Base-by-base conservation (phyloP, 2,113 vertebrate species). In the Pica pica region DNA sequence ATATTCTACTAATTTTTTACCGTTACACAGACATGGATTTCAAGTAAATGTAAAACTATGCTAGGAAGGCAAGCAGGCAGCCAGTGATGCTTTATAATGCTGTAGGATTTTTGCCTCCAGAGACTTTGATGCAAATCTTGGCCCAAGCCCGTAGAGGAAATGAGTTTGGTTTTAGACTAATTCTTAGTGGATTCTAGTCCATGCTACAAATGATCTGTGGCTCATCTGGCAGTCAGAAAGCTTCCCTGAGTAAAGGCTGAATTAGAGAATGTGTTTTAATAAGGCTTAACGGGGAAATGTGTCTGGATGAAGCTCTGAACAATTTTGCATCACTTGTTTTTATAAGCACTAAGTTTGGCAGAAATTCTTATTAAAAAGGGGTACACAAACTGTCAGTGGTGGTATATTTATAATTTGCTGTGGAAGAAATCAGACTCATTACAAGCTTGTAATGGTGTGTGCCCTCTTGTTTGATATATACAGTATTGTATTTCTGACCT, bases 101-200 rank as follows among this genome's bases (percentile, higher is more conserved):
- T 83, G 71, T 46, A 52, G 79, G 42, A 42, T 35, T 85, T 89
- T 88, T 90, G 52, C 71, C 73, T 86, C 71, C 24, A 18, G 76
- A 95, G 92, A 68, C 37, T 52, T 92, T 24, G 22, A 69, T 96
- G 84, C 73, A 87, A 59, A 92, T 86, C 87, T 95, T 96, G 85
- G 75, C 60, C 60, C 53, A 81, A 64, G 56, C n/a, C 65, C 59
- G n/a, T 64, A 46, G 35, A 96, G 82, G 90, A 96, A 96, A 93
- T 94, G 56, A 91, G 60, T 93, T 93, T 89, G 79, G 60, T 83
- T 95, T 93, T 89, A 78, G 49, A 71, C 39, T 93, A 86, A 81
- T 93, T 94, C 83, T 26, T 88, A 26, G 87, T 88, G 85, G 79
- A 81, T 94, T 92, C 92, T 94, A 89, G 87, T 94, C 37, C 31